Evolutionary conservation across 1,140 invertebrate genomes (phyloP), one percentile per base, ranked within the genome.

Genomic region (Diuraphis noxia): DNA sequence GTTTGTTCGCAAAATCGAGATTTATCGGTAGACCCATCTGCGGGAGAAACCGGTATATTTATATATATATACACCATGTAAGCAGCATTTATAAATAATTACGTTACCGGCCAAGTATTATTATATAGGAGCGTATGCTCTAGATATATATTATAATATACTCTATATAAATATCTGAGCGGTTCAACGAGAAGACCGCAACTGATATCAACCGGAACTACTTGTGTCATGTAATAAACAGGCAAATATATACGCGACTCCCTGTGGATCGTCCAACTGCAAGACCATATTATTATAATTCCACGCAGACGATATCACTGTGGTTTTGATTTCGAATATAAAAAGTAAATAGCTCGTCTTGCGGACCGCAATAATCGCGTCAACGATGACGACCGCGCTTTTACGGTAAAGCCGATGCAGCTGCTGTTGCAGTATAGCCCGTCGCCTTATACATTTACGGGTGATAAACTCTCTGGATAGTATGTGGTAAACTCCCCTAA

Each of bases 1-100:
- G 36, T 82, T 82, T 82, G 79, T 82, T 82, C 23, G 79, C 79
- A 38, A 82, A 82, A 82, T 82, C 36, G 79, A 40, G 36, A 82
- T 82, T 82, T 82, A 82, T 82, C 81, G 25, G 4, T 40, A 30
- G 38, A 82, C 25, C 40, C 81, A 82, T 41, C 38, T 72, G 56
- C 56, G 30, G 9, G 40, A 82, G 38, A 41, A 82, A 82, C 81
- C 81, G 38, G 81, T 82, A 5, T 17, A 17, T 30, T 63, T 72
- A n/a, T n/a, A n/a, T 17, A 38, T 38, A 23, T 38, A 36, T 38
- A 36, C 34, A 63, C n/a, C 56, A 17, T 82, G 25, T 38, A 40
- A 10, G 40, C 38, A 17, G 38, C 13, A 40, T 72, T 82, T 41
- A 82, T 82, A 82, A 82, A 82, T 82, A 82, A 82, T 82, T 82